A percentile compares a stretch with the other conserved stretches of the same genome.
Evolutionary conservation across 2,888 invertebrate genomes (phyloP).

Genomic region (Apotomis capreana): DNA sequence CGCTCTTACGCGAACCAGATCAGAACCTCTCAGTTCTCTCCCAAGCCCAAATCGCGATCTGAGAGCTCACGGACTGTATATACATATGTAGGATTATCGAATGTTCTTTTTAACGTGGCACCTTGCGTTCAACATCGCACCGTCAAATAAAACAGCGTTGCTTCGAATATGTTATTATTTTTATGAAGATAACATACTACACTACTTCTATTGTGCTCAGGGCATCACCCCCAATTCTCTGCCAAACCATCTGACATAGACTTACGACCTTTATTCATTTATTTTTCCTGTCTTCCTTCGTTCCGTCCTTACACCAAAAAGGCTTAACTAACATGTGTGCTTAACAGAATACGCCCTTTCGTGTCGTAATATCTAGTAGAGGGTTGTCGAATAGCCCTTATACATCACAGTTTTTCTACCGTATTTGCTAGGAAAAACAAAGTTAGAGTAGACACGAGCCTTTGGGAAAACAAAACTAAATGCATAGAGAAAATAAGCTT

Average conservation of each 20-base stretch:
- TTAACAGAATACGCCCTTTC: background rate
- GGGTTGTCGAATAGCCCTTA: constrained; percentile 8
- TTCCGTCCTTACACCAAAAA: background rate
- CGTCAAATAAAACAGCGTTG: background rate
- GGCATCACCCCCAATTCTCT: constrained; percentile 14
- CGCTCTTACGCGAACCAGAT: too few relatives aligned
- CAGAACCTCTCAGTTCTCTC: too few relatives aligned
- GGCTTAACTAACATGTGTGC: background rate
- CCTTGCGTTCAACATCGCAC: background rate
- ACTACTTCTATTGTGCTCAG: background rate
- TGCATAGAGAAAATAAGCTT: background rate
- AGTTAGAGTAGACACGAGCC: background rate
- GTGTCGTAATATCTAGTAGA: background rate
- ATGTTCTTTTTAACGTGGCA: too few relatives aligned
- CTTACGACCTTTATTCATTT: constrained; percentile 32
- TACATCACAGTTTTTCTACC: background rate
- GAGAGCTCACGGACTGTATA: too few relatives aligned
- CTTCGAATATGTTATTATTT: background rate
- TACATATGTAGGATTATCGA: too few relatives aligned
- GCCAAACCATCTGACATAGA: constrained; percentile 29
- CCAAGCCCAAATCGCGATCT: too few relatives aligned
- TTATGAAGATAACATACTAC: background rate
- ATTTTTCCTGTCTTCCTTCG: constrained; percentile 4
- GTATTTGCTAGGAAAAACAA: constrained; percentile 11
- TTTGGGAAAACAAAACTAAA: background rate